A percentile compares a stretch with the other conserved stretches of the same genome.
phyloP scores from a whole-genome alignment of 2,113 vertebrate genomes.

The Tychaedon coryphoeus region DNA sequence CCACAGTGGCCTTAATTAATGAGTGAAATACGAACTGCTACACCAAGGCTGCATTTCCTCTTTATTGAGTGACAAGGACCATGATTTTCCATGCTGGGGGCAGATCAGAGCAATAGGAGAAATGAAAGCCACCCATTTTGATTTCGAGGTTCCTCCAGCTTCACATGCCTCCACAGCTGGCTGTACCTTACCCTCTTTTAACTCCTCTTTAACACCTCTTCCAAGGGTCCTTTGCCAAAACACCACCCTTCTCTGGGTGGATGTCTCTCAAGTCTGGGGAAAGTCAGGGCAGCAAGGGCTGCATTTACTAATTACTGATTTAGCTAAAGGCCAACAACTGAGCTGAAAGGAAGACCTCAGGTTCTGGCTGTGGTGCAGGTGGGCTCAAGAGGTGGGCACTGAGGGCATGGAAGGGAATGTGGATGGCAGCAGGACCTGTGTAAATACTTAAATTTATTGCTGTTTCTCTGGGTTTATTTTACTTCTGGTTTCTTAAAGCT shows the following conservation, averaged over 20 bases:
- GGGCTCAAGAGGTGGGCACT: fast-evolving
- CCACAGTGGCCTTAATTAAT: background rate
- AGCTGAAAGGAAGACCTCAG: background rate
- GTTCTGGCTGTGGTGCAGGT: background rate
- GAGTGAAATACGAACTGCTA: background rate
- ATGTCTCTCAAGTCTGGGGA: background rate
- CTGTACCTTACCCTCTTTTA: background rate
- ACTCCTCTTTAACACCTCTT: background rate
- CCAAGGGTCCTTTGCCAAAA: background rate
- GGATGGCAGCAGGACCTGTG: background rate
- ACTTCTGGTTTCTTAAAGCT: background rate
- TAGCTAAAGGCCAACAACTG: background rate
- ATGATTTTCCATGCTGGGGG: background rate
- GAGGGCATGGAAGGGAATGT: fast-evolving
- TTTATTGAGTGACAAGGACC: background rate
- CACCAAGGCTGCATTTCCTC: background rate
- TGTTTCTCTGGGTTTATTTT: background rate
- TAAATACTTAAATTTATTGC: background rate
- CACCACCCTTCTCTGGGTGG: fast-evolving
- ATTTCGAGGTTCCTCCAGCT: background rate
- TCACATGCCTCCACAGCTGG: background rate
- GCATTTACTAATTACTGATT: background rate
- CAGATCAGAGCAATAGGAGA: background rate
- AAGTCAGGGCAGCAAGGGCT: background rate
- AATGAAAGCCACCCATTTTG: background rate